Evolutionary conservation across 2,888 invertebrate genomes (phyloP).

Genomic region (Drosophila tripunctata): DNA sequence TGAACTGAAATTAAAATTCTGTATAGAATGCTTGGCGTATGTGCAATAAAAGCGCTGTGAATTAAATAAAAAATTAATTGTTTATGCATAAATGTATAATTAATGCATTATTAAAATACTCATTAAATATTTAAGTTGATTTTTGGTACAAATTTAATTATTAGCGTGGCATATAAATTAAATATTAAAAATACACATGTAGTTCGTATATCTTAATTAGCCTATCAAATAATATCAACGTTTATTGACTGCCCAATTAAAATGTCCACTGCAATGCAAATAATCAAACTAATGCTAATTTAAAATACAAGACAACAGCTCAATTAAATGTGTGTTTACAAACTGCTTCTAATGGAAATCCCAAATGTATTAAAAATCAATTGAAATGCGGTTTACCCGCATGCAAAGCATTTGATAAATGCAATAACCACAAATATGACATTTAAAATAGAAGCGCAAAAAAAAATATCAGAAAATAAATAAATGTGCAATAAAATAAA

Average conservation of each 20-base stretch:
- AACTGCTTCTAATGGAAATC: background rate
- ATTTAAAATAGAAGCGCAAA: constrained; percentile 4
- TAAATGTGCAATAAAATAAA: constrained; percentile 45
- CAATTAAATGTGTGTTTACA: constrained; percentile 33
- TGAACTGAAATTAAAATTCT: too few species aligned
- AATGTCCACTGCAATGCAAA: constrained; percentile 20
- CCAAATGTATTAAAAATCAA: constrained; percentile 68
- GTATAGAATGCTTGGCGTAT: too few species aligned
- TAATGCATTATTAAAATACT: too few species aligned
- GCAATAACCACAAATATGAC: constrained; percentile 41
- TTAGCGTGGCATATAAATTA: background rate
- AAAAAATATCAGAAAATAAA: too few species aligned
- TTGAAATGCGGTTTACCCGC: constrained; percentile 62
- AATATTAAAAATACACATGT: background rate
- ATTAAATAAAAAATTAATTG: too few species aligned
- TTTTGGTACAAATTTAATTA: background rate
- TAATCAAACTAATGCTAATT: constrained; percentile 33
- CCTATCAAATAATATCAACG: background rate
- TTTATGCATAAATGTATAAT: background rate
- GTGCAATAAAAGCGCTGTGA: too few species aligned
- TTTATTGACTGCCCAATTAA: constrained; percentile 35
- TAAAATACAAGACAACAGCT: constrained; percentile 24
- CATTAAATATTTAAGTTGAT: background rate
- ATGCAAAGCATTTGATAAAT: constrained; percentile 30
- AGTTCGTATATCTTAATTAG: background rate